Base-by-base conservation (phyloP, 1,140 invertebrate genomes). In the Onthophagus taurus region DNA sequence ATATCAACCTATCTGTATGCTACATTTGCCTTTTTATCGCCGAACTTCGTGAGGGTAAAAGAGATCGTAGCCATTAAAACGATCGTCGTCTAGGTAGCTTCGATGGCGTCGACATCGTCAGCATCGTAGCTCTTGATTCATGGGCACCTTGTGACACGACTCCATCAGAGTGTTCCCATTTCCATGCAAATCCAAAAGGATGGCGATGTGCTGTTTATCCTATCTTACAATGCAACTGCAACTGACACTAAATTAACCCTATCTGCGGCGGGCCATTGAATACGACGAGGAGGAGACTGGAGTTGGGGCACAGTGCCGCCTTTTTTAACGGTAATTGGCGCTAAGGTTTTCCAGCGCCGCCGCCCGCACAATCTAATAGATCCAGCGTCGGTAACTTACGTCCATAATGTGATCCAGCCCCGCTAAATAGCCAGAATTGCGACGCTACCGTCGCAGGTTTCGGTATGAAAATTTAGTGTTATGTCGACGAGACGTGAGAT, bases 131-230 rank as follows among this genome's bases (percentile, higher is more conserved):
- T n/a, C n/a, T n/a, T 59, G 57, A 59, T 59, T 59, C 57, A 59
- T 54, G 55, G 52, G 50, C 55, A 59, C 57, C 57, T 59, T 58
- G 57, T 59, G 57, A 59, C 57, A 58, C 48, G 57, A 49, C 55
- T 59, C 55, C 57, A 59, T 59, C 57, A 58, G 57, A 47, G 44
- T 43, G 48, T 45, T 23, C 49, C 54, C 53, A 58, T 59, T 58
- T 59, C 57, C 58, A 58, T 59, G 57, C 57, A 57, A 59, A 59
- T 59, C 46, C 46, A 21, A 34, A 30, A 23, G 21, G 24, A 21
- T 30, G 18, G 29, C 42, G 37, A 41, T 41, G 34, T 34, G 36
- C 33, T 51, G 50, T 52, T 49, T 52, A 52, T 44, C 42, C 42
- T 41, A 34, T 35, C 47, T 20, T 31, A 16, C 42, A 42, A 31